Conservation (phyloP, 2,797 vertebrate genomes). For the Hybognathus amarus region DNA sequence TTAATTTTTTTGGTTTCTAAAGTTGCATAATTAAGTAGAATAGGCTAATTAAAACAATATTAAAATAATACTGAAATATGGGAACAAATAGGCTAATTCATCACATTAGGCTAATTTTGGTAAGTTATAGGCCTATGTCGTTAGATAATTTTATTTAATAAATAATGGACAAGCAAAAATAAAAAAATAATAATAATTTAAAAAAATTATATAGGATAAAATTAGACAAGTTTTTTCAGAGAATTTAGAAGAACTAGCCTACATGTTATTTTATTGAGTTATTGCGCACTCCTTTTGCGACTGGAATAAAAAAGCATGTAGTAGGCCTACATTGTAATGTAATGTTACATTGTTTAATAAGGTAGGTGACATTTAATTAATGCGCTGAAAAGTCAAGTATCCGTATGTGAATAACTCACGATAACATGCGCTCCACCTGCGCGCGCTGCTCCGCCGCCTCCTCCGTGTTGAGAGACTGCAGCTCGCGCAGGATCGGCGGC, state of each 20-base stretch:
- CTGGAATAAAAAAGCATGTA: neutral
- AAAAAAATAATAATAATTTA: neutral
- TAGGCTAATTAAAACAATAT: neutral
- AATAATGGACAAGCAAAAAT: neutral
- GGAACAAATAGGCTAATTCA: neutral
- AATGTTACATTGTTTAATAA: neutral
- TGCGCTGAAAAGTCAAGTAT: neutral
- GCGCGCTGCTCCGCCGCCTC: constrained; percentile 94
- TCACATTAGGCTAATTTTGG: neutral
- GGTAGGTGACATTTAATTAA: neutral
- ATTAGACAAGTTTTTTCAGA: neutral
- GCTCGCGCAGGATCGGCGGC: constrained; percentile 93
- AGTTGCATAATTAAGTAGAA: neutral
- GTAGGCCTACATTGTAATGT: neutral
- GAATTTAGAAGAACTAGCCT: neutral
- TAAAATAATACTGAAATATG: neutral
- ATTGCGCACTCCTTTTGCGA: neutral
- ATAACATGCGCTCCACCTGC: constrained; percentile 94
- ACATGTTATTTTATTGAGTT: neutral
- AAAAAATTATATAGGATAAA: neutral
- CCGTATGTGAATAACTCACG: constrained; percentile 75
- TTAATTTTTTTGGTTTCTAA: neutral
- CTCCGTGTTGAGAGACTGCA: constrained; percentile 96
- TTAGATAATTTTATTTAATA: neutral
- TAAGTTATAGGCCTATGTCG: too few relatives aligned